phyloP scores from a whole-genome alignment of 2,888 invertebrate species.

The Venusia cambrica region DNA sequence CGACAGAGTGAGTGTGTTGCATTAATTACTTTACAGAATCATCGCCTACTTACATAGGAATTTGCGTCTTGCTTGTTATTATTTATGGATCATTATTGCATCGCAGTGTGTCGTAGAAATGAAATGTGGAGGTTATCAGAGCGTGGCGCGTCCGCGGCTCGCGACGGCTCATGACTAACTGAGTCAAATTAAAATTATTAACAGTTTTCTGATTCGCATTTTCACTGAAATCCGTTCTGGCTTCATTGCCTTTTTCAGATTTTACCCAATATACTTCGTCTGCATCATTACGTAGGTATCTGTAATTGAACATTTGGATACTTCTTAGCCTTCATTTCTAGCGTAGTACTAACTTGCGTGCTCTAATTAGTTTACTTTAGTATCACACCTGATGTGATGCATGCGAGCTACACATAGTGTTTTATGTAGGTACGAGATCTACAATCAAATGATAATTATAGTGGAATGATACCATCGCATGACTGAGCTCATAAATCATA shows the following conservation, averaged over 20 bases:
- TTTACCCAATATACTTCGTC: background rate
- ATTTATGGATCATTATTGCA: constrained; percentile 53
- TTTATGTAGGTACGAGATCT: too few species aligned
- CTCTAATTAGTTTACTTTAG: constrained; percentile 2
- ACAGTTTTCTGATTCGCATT: constrained; percentile 50
- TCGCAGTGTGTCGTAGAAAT: constrained; percentile 58
- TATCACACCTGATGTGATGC: constrained; percentile 5
- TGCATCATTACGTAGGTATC: too few species aligned
- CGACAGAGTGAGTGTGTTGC: constrained; percentile 53
- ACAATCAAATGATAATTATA: constrained; percentile 11
- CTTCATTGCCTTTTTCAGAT: constrained; percentile 10
- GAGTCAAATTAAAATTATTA: constrained; percentile 69
- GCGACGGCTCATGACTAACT: constrained; percentile 63
- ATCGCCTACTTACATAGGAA: constrained; percentile 41
- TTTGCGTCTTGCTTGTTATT: constrained; percentile 49
- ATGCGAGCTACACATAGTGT: constrained; percentile 5
- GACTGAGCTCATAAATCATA: constrained; percentile 17
- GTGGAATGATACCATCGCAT: constrained; percentile 16
- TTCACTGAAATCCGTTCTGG: constrained; percentile 36
- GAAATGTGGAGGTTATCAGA: constrained; percentile 71
- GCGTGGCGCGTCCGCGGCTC: constrained; percentile 60
- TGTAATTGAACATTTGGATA: too few species aligned
- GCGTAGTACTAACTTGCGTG: too few species aligned
- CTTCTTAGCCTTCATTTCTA: too few species aligned
- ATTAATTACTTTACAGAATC: constrained; percentile 58